Evolutionary conservation across 37 sponge, comb jelly and placozoan genomes (phyloP).

Genomic region (Tethya wilhelma): DNA sequence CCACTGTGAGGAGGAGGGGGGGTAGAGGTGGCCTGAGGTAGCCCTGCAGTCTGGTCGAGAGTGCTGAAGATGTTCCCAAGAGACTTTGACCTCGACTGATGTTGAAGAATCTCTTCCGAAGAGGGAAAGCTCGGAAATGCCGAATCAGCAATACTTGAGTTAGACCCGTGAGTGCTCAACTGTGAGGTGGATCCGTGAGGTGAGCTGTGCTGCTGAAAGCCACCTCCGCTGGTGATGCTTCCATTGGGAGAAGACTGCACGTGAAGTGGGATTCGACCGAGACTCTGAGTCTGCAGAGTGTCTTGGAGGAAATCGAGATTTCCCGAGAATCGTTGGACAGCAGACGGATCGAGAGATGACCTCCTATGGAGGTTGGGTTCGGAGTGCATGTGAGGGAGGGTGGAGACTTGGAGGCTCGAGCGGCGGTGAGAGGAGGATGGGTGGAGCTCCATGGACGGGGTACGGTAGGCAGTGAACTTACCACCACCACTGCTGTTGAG

Average conservation of each 20-base stretch:
- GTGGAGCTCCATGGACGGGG: slow-evolving; percentile 39
- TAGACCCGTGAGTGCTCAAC: slow-evolving; percentile 4
- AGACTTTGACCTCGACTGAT: slow-evolving; percentile 36
- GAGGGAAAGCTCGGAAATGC: not conserved
- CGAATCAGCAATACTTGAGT: not conserved
- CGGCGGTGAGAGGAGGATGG: not conserved
- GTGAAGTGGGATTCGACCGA: slow-evolving; percentile 4
- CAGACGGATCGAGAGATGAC: slow-evolving; percentile 33
- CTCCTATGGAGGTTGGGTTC: slow-evolving; percentile 52
- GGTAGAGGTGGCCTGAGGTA: not conserved
- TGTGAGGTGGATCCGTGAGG: slow-evolving; percentile 22
- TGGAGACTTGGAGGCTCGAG: slow-evolving; percentile 34
- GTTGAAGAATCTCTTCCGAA: slow-evolving; percentile 6
- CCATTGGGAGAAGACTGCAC: not conserved
- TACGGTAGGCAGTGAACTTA: slow-evolving; percentile 8
- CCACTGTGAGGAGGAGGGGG: not conserved
- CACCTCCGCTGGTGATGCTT: not conserved
- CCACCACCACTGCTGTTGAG: slow-evolving; percentile 12
- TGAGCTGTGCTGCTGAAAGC: not conserved
- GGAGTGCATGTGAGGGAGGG: slow-evolving; percentile 42
- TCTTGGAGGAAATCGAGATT: slow-evolving; percentile 3
- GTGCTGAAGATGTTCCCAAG: slow-evolving; percentile 41
- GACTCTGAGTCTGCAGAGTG: slow-evolving; percentile 7
- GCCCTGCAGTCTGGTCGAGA: not conserved
- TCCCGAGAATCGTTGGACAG: slow-evolving; percentile 11